Evolutionary conservation across 2,113 vertebrate species (phyloP).

Genomic region (Chloropsis cyanopogon): DNA sequence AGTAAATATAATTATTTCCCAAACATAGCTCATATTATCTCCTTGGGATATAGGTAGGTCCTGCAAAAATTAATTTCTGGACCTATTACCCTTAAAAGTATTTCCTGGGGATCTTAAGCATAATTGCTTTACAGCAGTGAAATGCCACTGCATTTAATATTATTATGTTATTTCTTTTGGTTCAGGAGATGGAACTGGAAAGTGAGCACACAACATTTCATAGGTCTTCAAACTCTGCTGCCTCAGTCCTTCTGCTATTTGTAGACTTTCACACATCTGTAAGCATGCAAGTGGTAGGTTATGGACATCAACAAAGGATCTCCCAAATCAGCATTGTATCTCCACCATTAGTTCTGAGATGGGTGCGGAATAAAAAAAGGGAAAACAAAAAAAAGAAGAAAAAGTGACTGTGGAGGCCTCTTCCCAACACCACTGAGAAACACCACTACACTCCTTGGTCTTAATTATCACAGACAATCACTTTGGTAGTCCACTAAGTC

Average conservation of each 20-base stretch:
- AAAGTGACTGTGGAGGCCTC: neutral
- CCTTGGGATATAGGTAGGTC: neutral
- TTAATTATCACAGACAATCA: neutral
- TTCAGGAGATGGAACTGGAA: neutral
- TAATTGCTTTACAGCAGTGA: neutral
- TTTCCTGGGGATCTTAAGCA: neutral
- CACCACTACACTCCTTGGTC: neutral
- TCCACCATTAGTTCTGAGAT: neutral
- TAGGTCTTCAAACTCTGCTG: neutral
- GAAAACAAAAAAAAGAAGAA: neutral
- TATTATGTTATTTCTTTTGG: neutral
- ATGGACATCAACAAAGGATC: neutral
- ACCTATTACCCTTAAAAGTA: neutral
- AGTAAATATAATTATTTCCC: neutral
- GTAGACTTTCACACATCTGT: neutral
- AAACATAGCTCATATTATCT: neutral
- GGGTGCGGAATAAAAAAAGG: fast-evolving
- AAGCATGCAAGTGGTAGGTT: neutral
- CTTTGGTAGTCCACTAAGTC: neutral
- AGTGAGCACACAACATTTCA: neutral
- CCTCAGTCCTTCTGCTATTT: neutral
- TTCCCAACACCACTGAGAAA: neutral
- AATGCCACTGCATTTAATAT: neutral
- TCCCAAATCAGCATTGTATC: neutral
- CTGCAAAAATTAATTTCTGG: neutral